phyloP scores from a whole-genome alignment of 1,140 invertebrate species.

The Pseudomyrmex gracilis region DNA sequence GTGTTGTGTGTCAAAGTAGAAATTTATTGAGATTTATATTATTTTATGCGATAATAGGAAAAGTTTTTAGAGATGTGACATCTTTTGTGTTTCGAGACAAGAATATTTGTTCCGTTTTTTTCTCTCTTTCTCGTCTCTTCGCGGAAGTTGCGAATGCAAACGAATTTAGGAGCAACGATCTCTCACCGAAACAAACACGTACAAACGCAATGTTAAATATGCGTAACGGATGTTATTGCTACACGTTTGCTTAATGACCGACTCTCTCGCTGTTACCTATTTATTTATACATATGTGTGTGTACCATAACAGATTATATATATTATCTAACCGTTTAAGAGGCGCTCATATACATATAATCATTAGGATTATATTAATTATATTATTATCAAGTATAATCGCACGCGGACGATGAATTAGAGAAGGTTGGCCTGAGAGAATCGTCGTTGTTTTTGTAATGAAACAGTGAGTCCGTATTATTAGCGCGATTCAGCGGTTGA shows the following conservation, averaged over 20 bases:
- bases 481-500: conserved; percentile 50
- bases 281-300: neutral
- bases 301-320: conserved; percentile 28
- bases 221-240: conserved; percentile 26
- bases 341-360: neutral
- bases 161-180: neutral
- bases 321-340: conserved; percentile 52
- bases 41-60: neutral
- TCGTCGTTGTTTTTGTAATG: conserved; percentile 40
- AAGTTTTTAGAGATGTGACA: too few relatives aligned
- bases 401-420: conserved; percentile 25
- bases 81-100: too few relatives aligned
- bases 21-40: neutral
- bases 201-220: conserved; percentile 46
- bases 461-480: conserved; percentile 40
- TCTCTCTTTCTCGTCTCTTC: neutral
- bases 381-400: conserved; percentile 50
- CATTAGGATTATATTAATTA: conserved; percentile 53
- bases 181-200: conserved; percentile 15
- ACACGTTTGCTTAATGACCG: conserved; percentile 39
- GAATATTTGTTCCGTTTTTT: neutral
- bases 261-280: conserved; percentile 6
- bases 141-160: conserved; percentile 18
- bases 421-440: conserved; percentile 1
- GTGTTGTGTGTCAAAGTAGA: too few relatives aligned